These are phyloP conservation scores for Drosophila paramelanica DNA, from an alignment of 2,888 invertebrate genomes.

Conservation along the genomic window DNA sequence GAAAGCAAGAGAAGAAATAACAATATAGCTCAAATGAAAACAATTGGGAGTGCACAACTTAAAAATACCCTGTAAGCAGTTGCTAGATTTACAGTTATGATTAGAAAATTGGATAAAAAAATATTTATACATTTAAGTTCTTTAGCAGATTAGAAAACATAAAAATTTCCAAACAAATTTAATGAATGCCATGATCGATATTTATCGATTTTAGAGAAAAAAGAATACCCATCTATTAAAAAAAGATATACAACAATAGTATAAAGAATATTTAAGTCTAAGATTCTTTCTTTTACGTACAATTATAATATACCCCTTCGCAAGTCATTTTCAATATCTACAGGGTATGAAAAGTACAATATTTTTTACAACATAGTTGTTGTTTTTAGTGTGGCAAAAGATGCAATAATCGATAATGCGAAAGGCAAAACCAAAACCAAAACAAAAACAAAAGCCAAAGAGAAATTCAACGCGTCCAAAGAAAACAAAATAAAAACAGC, in stretches of 20 bases:
- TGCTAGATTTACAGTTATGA: background rate
- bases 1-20: slow-evolving; percentile 22
- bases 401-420: slow-evolving; percentile 77
- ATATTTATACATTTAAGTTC: too few species aligned
- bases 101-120: background rate
- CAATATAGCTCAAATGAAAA: slow-evolving; percentile 8
- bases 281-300: too few species aligned
- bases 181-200: background rate
- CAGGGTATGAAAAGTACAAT: slow-evolving; percentile 15
- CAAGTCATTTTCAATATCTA: background rate
- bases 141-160: too few species aligned
- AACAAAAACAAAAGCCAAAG: slow-evolving; percentile 42
- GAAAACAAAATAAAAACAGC: slow-evolving; percentile 57
- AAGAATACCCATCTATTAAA: background rate
- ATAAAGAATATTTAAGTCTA: too few species aligned
- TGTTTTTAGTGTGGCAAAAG: slow-evolving; percentile 35
- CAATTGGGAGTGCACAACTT: background rate
- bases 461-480: slow-evolving; percentile 62
- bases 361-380: slow-evolving; percentile 18
- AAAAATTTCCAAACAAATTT: too few species aligned
- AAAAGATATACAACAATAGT: too few species aligned
- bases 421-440: slow-evolving; percentile 50
- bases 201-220: background rate
- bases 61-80: background rate
- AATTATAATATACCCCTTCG: background rate